These are phyloP conservation scores for Lumbricus terrestris DNA, from an alignment of 2,888 invertebrate genomes.

Conservation along the genomic window DNA sequence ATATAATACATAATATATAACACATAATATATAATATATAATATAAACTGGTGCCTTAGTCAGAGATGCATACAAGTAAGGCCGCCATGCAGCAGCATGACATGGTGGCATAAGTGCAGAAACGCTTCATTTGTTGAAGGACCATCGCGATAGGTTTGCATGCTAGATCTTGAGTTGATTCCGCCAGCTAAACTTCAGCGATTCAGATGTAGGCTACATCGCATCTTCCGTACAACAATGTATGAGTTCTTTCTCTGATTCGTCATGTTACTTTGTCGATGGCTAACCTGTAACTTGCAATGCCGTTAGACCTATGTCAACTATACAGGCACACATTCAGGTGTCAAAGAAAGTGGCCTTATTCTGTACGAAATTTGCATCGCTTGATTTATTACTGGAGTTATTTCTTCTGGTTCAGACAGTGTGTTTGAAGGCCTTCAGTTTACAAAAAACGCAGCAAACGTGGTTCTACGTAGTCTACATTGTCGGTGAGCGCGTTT, in stretches of 20 bases:
- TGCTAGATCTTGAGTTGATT: not conserved
- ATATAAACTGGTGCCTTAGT: no score
- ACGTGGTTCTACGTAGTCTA: not conserved
- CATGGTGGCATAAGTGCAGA: no score
- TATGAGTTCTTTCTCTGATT: not conserved
- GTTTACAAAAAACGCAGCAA: not conserved
- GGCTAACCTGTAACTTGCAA: no score
- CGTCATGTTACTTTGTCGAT: not conserved
- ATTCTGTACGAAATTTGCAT: not conserved
- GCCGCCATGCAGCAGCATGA: no score
- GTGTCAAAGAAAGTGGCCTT: not conserved
- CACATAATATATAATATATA: no score
- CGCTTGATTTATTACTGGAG: not conserved
- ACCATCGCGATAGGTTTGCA: not conserved
- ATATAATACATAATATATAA: no score
- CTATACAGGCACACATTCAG: not conserved
- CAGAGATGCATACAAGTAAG: no score
- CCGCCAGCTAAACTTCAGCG: not conserved
- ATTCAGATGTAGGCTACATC: not conserved
- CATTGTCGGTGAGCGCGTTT: slow-evolving; percentile 3
- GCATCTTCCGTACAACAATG: not conserved
- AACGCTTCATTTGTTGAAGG: no score
- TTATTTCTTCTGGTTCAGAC: not conserved
- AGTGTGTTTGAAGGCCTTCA: not conserved
- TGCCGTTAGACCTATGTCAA: not conserved